Base-by-base conservation (phyloP, 1,140 invertebrate species). In the Phocides pigmalion region DNA sequence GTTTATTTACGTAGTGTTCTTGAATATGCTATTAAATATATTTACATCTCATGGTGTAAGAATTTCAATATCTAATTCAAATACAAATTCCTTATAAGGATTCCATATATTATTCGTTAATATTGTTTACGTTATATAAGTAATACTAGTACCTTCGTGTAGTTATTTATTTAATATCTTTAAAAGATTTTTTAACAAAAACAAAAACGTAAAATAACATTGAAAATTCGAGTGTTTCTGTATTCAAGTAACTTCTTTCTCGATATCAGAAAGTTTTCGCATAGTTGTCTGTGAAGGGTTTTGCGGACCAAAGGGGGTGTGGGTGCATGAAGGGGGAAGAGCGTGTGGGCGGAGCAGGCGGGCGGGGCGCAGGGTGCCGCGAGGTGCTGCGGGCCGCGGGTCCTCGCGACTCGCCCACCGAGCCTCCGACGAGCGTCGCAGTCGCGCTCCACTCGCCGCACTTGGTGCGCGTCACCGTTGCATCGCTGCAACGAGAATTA, bases 351-450 rank as follows among this genome's bases (percentile, higher is more conserved):
- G 82, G 81, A 72, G 72, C 81, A 67, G 64, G 50, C 77, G 69
- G 84, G 79, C 81, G 87, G 86, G 86, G 88, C 85, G 80, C 79
- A 84, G 82, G 85, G 85, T 88, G 83, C 89, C 79, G 51, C 19
- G 77, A 79, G 81, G 81, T 78, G 82, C 81, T 65, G 65, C 63
- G 66, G 69, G 81, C 81, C 62, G 62, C 61, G 65, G 70, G 76
- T 70, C 74, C 62, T 47, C 64, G 59, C 62, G 74, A 35, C 74
- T 82, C 81, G 79, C 81, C 83, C 82, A 82, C 73, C 68, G 65
- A 46, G 49, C 49, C 28, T 37, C 16, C 47, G 28, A 14, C 15
- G 74, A 68, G 74, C 65, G 56, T 63, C 76, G 51, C 82, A 86
- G 82, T 84, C 81, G 81, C 74, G 71, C 66, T 75, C 74, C 63